Percentiles rank a stretch among this genome's conserved stretches.
Conservation (phyloP, 37 sponge, comb jelly and placozoan species). For the Beroe ovata region DNA sequence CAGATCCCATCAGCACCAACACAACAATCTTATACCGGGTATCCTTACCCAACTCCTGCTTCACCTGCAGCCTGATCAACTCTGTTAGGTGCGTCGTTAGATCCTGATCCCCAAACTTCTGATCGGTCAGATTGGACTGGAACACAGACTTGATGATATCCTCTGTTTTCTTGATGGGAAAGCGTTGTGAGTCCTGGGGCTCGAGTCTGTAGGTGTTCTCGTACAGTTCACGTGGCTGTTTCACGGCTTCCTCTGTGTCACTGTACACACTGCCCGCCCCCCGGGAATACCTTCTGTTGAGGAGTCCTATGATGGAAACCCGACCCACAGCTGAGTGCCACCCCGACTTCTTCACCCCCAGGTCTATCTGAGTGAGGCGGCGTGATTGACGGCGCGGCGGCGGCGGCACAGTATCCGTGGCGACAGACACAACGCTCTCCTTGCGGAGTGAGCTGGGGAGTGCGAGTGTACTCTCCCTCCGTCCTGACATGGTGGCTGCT, state of each 20-base stretch:
- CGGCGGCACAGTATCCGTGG: neutral
- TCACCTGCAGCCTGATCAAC: slow-evolving; percentile 33
- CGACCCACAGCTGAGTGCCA: slow-evolving; percentile 30
- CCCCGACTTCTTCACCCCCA: neutral
- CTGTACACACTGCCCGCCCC: slow-evolving; percentile 46
- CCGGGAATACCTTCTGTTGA: neutral
- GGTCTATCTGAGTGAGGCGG: neutral
- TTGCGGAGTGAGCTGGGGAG: neutral
- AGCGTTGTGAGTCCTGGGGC: neutral
- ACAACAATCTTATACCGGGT: slow-evolving; percentile 37
- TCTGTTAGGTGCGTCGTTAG: slow-evolving; percentile 51
- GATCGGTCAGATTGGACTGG: slow-evolving; percentile 9
- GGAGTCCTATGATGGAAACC: neutral
- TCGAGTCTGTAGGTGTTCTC: slow-evolving; percentile 42
- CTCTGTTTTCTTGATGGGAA: slow-evolving; percentile 38
- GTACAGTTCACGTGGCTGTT: neutral
- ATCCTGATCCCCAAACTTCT: neutral
- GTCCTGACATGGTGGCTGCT: neutral
- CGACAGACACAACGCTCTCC: neutral
- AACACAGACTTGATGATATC: slow-evolving; percentile 46
- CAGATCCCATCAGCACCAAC: slow-evolving; percentile 22
- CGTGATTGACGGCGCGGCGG: neutral
- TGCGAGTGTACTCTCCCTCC: neutral
- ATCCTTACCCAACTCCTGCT: slow-evolving; percentile 43
- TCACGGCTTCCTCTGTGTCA: slow-evolving; percentile 34